Evolutionary conservation across 2,888 invertebrate species (phyloP).

Genomic region (Theretra japonica): DNA sequence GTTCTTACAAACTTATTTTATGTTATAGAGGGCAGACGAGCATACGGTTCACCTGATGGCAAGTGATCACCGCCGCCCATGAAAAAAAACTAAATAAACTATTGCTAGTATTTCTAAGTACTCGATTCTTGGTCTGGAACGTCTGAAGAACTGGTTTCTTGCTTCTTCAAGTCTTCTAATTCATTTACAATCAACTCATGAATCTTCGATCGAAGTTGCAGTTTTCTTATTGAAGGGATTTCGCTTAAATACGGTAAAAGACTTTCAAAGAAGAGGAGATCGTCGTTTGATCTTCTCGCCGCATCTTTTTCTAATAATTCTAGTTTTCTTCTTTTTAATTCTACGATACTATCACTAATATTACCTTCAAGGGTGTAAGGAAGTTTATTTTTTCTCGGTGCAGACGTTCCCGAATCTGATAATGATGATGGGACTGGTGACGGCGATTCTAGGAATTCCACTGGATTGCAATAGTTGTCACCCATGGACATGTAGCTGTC

Average conservation of each 20-base stretch:
- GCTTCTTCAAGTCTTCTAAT: conserved; percentile 38
- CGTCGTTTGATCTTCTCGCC: conserved; percentile 30
- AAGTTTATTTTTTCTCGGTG: conserved; percentile 13
- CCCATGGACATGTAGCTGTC: conserved; percentile 4
- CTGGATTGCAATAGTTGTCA: conserved; percentile 9
- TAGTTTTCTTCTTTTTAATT: conserved; percentile 25
- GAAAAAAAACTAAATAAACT: too few relatives aligned
- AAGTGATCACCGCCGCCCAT: too few relatives aligned
- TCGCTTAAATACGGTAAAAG: conserved; percentile 45
- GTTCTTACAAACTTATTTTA: too few relatives aligned
- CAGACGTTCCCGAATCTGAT: conserved; percentile 8
- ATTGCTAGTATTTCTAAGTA: not conserved
- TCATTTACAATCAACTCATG: conserved; percentile 47
- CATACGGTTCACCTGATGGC: too few relatives aligned
- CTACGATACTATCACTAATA: not conserved
- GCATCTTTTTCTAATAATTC: conserved; percentile 28
- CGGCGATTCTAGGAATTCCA: conserved; percentile 5
- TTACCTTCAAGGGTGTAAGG: not conserved
- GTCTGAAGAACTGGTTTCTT: conserved; percentile 31
- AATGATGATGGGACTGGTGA: conserved; percentile 22
- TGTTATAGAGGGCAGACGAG: too few relatives aligned
- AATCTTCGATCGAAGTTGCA: conserved; percentile 45
- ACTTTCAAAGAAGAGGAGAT: conserved; percentile 47
- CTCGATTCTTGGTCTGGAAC: not conserved
- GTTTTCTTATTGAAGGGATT: conserved; percentile 44